Base-by-base conservation (phyloP, 2,797 vertebrate genomes). In the Sebastes steindachneri region DNA sequence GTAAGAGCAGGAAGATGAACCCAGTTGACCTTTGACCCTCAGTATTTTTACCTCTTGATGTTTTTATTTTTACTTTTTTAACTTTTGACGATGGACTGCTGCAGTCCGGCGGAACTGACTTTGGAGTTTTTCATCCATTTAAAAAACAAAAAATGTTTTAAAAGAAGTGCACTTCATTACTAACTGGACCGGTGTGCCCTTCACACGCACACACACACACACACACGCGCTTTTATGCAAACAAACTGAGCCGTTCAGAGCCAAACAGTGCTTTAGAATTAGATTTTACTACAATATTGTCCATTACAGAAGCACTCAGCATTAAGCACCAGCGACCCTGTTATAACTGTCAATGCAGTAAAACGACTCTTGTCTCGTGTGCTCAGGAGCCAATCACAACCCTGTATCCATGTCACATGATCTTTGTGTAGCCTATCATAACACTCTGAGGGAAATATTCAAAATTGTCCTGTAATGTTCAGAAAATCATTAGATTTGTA, bases 151-250 rank as follows among this genome's bases (percentile, higher is more conserved):
- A 54, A 70, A 54, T 28, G 37, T 83, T 87, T 83, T 81, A 23
- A 73, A 83, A 72, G 62, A 93, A 90, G 91, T 91, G 92, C 92
- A 88, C 89, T 92, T 93, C 82, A 83, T 83, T 4, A 1, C 23
- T 75, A 53, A 83, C 70, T 19, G 81, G 77, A 78, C 84, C 84
- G 26, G 73, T 48, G 83, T 77, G 78, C 79, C 80, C 78, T 53
- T 29, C 35, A 33, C 59, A 45, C 45, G 26, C 23, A 33, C 25
- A 65, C 62, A 68, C 63, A 72, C 58, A 73, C 65, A 68, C 73
- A 63, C 63, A 72, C 53, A 53, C 31, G 28, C 29, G 12, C 29
- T 25, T 25, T 83, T 80, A 89, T 87, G 87, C 84, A 90, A 88
- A 79, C 70, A 54, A 79, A 68, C 63, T 64, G 68, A 82, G 45